phyloP scores from a whole-genome alignment of 1,140 invertebrate genomes.

The Megalopta genalis region DNA sequence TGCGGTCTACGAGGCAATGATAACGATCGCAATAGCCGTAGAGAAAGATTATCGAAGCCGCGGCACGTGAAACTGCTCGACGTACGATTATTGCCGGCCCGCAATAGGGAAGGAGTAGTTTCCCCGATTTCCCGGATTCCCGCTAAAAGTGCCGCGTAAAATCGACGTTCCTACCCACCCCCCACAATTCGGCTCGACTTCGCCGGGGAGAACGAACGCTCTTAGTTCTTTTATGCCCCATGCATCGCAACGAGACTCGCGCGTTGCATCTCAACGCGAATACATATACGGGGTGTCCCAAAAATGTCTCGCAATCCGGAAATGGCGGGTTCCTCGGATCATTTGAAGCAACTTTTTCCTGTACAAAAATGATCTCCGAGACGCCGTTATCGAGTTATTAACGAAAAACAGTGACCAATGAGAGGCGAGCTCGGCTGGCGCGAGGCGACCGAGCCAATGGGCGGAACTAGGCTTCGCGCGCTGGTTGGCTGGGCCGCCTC shows the following conservation, averaged over 20 bases:
- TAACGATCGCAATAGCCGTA: constrained; percentile 40
- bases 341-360: too few relatives aligned
- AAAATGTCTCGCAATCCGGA: too few relatives aligned
- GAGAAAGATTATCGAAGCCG: constrained; percentile 44
- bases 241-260: neutral
- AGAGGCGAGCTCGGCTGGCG: too few relatives aligned
- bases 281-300: too few relatives aligned
- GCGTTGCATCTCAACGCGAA: too few relatives aligned
- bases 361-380: too few relatives aligned
- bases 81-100: constrained; percentile 24
- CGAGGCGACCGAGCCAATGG: too few relatives aligned
- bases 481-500: too few relatives aligned
- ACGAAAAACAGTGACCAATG: too few relatives aligned
- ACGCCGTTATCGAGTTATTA: too few relatives aligned
- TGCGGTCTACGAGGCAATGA: constrained; percentile 28
- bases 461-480: too few relatives aligned
- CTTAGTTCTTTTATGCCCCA: neutral
- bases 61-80: constrained; percentile 28
- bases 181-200: neutral
- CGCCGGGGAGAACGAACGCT: neutral
- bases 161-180: neutral
- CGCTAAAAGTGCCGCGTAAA: constrained; percentile 12
- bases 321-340: too few relatives aligned
- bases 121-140: constrained; percentile 7
- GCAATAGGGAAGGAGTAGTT: neutral